A percentile compares a stretch with the other conserved stretches of the same genome.
These are phyloP conservation scores for Oligia fasciuncula DNA, from an alignment of 2,888 invertebrate species.

Conservation along the genomic window DNA sequence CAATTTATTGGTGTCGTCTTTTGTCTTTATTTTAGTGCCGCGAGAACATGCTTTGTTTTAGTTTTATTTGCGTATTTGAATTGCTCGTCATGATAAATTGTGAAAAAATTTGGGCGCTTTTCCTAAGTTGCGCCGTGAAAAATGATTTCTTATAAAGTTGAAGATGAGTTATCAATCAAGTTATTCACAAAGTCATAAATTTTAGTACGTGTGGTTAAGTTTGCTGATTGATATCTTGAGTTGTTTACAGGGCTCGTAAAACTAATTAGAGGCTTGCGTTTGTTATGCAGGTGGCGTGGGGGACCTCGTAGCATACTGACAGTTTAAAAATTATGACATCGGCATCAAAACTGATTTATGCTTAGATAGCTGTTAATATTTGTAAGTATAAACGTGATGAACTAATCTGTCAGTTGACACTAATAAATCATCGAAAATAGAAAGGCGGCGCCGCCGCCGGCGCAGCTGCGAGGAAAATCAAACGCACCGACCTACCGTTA, in stretches of 20 bases:
- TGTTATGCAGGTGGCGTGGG: slow-evolving; percentile 70
- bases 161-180: slow-evolving; percentile 41
- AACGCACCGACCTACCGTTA: slow-evolving; percentile 50
- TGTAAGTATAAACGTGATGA: slow-evolving; percentile 33
- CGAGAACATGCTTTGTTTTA: slow-evolving; percentile 83
- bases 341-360: slow-evolving; percentile 42
- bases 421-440: slow-evolving; percentile 52
- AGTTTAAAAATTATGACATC: slow-evolving; percentile 56
- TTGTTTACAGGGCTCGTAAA: slow-evolving; percentile 75
- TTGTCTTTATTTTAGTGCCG: slow-evolving; percentile 87
- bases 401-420: slow-evolving; percentile 39
- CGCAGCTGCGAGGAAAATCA: slow-evolving; percentile 36
- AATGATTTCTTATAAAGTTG: slow-evolving; percentile 15
- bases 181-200: slow-evolving; percentile 67
- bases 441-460: slow-evolving; percentile 25
- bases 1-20: slow-evolving; percentile 86
- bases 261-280: slow-evolving; percentile 72
- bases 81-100: slow-evolving; percentile 71
- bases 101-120: slow-evolving; percentile 50
- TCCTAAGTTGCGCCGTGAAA: slow-evolving; percentile 14
- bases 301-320: slow-evolving; percentile 58
- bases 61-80: slow-evolving; percentile 79
- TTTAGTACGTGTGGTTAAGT: slow-evolving; percentile 65
- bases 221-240: slow-evolving; percentile 74
- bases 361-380: slow-evolving; percentile 30